Percentiles rank a stretch among this genome's conserved stretches.
phyloP scores from a whole-genome alignment of 2,888 invertebrate genomes.

The Strigamia transsilvanica region DNA sequence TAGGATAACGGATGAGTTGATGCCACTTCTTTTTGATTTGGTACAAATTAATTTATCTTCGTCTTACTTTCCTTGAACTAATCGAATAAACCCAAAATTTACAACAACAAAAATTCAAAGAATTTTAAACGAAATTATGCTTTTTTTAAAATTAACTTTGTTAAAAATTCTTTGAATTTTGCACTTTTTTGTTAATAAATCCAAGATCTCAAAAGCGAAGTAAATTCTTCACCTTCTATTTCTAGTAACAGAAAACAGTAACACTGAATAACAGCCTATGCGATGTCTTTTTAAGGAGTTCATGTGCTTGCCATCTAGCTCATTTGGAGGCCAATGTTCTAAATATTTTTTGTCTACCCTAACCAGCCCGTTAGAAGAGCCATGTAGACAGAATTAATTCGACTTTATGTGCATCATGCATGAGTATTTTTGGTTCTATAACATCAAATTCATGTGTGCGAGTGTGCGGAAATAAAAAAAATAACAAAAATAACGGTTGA shows the following conservation, averaged over 20 bases:
- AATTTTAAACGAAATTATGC: neutral
- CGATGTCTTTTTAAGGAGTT: conserved; percentile 13
- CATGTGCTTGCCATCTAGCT: neutral
- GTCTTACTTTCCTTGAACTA: neutral
- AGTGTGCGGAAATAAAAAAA: neutral
- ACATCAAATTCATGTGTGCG: neutral
- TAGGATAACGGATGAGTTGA: conserved; percentile 79
- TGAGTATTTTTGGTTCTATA: neutral
- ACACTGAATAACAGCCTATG: conserved; percentile 24
- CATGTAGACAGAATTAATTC: neutral
- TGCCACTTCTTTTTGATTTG: conserved; percentile 79
- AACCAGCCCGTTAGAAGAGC: neutral
- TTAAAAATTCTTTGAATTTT: too few species aligned
- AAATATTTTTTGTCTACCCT: neutral
- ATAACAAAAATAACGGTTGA: conserved; percentile 49
- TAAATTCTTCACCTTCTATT: conserved; percentile 24
- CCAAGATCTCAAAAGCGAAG: neutral
- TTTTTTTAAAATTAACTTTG: too few species aligned
- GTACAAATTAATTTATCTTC: conserved; percentile 65
- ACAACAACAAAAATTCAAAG: neutral
- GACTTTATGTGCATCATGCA: neutral
- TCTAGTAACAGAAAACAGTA: conserved; percentile 18
- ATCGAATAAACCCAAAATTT: neutral
- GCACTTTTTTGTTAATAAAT: too few species aligned
- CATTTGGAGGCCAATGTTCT: conserved; percentile 2